These are phyloP conservation scores for Drosophila hamatofila DNA, from an alignment of 2,888 invertebrate species.

Conservation along the genomic window DNA sequence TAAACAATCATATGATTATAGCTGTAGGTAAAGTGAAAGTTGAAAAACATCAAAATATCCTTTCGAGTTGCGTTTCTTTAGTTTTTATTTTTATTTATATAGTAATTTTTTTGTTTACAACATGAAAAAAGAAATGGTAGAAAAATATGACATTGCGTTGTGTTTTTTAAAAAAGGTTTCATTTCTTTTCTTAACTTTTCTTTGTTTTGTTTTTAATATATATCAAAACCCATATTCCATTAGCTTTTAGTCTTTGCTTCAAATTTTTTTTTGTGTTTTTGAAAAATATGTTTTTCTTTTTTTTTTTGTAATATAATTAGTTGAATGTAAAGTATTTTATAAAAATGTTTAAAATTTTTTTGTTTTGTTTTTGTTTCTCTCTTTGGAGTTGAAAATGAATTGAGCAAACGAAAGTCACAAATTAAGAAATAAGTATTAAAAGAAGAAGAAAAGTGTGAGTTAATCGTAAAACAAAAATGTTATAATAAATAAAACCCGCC, in stretches of 20 bases:
- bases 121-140: slow-evolving; percentile 79
- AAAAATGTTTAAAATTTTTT: slow-evolving; percentile 14
- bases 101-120: slow-evolving; percentile 63
- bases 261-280: slow-evolving; percentile 25
- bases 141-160: slow-evolving; percentile 74
- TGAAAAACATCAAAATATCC: not conserved
- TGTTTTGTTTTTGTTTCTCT: not conserved
- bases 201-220: slow-evolving; percentile 26
- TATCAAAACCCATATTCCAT: slow-evolving; percentile 63
- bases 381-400: slow-evolving; percentile 23
- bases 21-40: slow-evolving; percentile 6
- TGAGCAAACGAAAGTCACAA: slow-evolving; percentile 36
- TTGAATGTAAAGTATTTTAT: slow-evolving; percentile 42
- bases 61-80: slow-evolving; percentile 37
- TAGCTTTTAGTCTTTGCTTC: slow-evolving; percentile 72
- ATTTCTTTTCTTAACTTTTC: not conserved
- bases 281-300: slow-evolving; percentile 9
- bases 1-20: not conserved
- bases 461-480: slow-evolving; percentile 55
- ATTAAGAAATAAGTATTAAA: slow-evolving; percentile 25
- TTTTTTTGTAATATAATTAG: slow-evolving; percentile 31
- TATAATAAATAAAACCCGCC: slow-evolving; percentile 53
- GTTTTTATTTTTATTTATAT: slow-evolving; percentile 24
- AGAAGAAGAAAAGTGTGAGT: slow-evolving; percentile 16
- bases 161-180: slow-evolving; percentile 44